Evolutionary conservation across 2,797 vertebrate genomes (phyloP).

Genomic region (Cynopterus sphinx): DNA sequence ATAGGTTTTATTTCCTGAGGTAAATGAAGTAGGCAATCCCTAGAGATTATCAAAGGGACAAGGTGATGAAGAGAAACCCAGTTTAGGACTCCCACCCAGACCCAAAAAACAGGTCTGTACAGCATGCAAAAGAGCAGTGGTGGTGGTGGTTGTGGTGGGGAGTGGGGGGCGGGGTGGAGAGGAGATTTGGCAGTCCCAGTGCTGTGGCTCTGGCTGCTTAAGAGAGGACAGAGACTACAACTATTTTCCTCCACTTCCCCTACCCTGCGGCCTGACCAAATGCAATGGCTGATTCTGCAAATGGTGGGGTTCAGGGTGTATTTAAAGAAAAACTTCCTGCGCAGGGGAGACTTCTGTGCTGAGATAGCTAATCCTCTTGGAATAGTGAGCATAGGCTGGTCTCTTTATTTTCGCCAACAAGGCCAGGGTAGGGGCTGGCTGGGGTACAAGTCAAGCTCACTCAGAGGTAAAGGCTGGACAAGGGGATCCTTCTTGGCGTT

Average conservation of each 20-base stretch:
- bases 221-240: neutral
- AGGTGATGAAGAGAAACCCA: neutral
- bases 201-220: neutral
- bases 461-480: neutral
- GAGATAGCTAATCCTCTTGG: slow-evolving; percentile 38
- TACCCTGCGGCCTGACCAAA: neutral
- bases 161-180: neutral
- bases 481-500: neutral
- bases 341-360: slow-evolving; percentile 12
- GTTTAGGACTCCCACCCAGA: neutral
- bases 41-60: neutral
- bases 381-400: slow-evolving; percentile 45
- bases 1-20: neutral
- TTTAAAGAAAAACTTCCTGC: slow-evolving; percentile 70
- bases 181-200: neutral
- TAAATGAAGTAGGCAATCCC: neutral
- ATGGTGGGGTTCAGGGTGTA: slow-evolving; percentile 45
- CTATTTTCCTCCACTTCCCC: neutral
- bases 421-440: neutral
- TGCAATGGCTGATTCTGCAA: neutral
- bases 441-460: neutral
- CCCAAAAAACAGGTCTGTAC: neutral
- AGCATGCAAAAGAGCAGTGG: neutral
- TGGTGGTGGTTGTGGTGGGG: neutral
- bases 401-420: slow-evolving; percentile 39